A percentile compares a stretch with the other conserved stretches of the same genome.
phyloP scores from a whole-genome alignment of 2,113 vertebrate genomes.

The Caranx ignobilis region DNA sequence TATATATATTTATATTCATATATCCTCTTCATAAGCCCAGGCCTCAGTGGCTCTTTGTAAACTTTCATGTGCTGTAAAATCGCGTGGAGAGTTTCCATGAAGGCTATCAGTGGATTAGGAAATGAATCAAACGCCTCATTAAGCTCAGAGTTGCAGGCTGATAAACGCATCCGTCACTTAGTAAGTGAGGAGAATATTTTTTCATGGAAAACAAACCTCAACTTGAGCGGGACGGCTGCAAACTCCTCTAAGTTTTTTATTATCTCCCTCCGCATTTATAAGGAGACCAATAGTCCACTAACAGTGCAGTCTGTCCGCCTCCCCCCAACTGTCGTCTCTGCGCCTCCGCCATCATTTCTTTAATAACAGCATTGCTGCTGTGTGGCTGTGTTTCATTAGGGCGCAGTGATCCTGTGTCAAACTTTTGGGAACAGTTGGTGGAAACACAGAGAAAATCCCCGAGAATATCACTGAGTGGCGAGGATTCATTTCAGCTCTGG shows the following conservation, averaged over 20 bases:
- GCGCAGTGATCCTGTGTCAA: constrained; percentile 18
- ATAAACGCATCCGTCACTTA: not conserved
- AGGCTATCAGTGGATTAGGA: not conserved
- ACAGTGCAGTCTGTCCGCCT: constrained; percentile 27
- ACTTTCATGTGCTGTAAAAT: not conserved
- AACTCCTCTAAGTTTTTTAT: constrained; percentile 10
- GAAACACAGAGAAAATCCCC: not conserved
- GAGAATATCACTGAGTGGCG: not conserved
- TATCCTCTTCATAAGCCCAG: too few relatives aligned
- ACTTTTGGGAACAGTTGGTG: constrained; percentile 32
- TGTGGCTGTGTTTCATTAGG: constrained; percentile 33
- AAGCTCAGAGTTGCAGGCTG: not conserved
- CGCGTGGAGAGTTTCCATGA: not conserved
- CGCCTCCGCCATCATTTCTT: constrained; percentile 54
- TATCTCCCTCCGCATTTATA: constrained; percentile 1
- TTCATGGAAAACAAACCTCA: constrained; percentile 13
- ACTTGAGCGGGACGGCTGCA: not conserved
- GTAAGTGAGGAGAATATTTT: not conserved
- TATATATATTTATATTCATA: too few relatives aligned
- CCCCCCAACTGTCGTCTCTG: constrained; percentile 41
- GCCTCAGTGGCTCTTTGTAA: not conserved
- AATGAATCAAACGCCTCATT: not conserved
- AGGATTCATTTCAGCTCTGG: not conserved
- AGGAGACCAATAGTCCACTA: constrained; percentile 7
- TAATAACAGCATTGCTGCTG: constrained; percentile 54